Evolutionary conservation across 2,888 invertebrate genomes (phyloP), one percentile per base, ranked within the genome.

Genomic region (Cloeon dipterum): DNA sequence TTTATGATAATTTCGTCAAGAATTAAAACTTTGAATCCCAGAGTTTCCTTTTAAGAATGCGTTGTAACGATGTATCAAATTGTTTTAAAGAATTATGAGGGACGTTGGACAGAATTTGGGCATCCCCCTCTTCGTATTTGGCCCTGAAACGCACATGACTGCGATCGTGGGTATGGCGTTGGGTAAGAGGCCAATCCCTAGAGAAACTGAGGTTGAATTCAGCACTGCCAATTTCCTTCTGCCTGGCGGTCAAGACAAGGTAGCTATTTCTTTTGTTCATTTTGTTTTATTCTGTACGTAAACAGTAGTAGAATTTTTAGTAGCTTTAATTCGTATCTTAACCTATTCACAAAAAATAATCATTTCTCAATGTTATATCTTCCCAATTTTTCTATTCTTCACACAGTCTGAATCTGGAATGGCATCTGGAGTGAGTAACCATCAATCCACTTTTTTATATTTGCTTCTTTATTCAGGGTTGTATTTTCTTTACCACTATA

Each of bases 101-200:
- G 93, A 93, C 56, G 74, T 89, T 34, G 60, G 58, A 16, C 52
- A 57, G 49, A 65, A 68, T 3, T 65, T 89, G 41, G 86, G 86
- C 33, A 82, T 98, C 47, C 93, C 94, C 0, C 68, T 96, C 47
- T 74, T 78, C 56, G 96, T 98, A 35, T 98, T 94, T 54, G 98
- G 98, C 0, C 96, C 98, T 0, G 98, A 98, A 59, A 89, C 89
- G 5, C 94, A 94, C 60, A 98, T 99, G 98, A 98, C 98, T 0
- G 75, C 93, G n/a, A 94, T 98, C 49, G 94, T 94, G 43, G 89
- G 91, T 2, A 89, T 96, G 70, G 98, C 98, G 2, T 62, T 98
- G 39, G 94, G 94, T 14, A 85, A 82, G 47, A 62, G 75, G 26
- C 70, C 82, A 11, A 78, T 94, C 44, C 88, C 91, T 1, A 65